Evolutionary conservation across 2,888 invertebrate genomes (phyloP), one percentile per base, ranked within the genome.

Genomic region (Tenthredo scrophulariae): DNA sequence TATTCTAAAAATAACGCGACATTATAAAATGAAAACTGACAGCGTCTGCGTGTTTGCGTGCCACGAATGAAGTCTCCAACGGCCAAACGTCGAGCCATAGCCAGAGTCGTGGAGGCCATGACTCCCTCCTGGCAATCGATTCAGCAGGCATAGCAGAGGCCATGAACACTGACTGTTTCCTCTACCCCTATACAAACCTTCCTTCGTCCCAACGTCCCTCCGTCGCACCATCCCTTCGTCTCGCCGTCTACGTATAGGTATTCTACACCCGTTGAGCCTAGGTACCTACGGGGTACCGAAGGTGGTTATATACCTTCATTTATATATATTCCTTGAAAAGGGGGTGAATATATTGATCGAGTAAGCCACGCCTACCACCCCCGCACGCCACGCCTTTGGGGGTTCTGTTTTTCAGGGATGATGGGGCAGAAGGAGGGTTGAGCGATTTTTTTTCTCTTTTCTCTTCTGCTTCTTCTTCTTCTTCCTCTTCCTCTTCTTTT

Each of bases 331-430:
- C 72, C 43, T 22, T 43, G 22, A 43, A 37, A 74, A 84, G 84
- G 84, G 37, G 82, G 74, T 86, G 77, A 77, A 85, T 62, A 65
- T 93, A 93, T 93, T 92, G 93, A 93, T 93, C 85, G 72, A 18
- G 33, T 9, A 72, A 58, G 43, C 85, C 85, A 85, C 85, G 85
- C 85, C 85, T 82, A 79, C 84, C 84, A 84, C 84, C 84, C 84
- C 93, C 88, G 58, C 43, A 90, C 84, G 89, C 92, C 92, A 92
- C 93, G 93, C 93, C 93, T 87, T 89, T 88, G 5, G 90, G 89
- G 90, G 90, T 33, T 79, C 54, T 37, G 79, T 58, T 46, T 33
- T 79, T 77, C 43, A 15, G 70, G 82, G 58, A 54, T 54, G 54
- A 72, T 50, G 80, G 70, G 72, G 82, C 58, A 33, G 80, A 40